Evolutionary conservation across 2,113 vertebrate species (phyloP), one percentile per base, ranked within the genome.

Genomic region (Parus major): DNA sequence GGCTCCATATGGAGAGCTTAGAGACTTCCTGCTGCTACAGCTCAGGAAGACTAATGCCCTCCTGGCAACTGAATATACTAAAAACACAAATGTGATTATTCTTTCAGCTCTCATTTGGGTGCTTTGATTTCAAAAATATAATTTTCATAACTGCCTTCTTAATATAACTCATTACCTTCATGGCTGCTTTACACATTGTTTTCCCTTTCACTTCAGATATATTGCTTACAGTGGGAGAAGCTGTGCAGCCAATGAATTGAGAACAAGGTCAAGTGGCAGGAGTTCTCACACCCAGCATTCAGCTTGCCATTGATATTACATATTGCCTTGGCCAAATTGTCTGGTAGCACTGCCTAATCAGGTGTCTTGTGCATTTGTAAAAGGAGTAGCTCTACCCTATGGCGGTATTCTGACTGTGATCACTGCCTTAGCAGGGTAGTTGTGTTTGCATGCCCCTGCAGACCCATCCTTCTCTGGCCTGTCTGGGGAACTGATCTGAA

Each of bases 91-190:
- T 55, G 28, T 10, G 42, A 31, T 79, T 90, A 66, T 90, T 92
- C 63, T 92, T 95, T 79, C 33, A 46, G 29, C 39, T 61, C 61
- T 82, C 33, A 44, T 68, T 93, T 46, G 66, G 36, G 22, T 90
- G 69, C 46, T 88, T 91, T 92, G 56, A 92, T 73, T 95, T 75
- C 8, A 95, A 86, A 94, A 86, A 41, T 79, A 80, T 56, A 94
- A 33, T 95, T 96, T 96, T 90, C 61, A 73, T 96, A 80, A 39
- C 52, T 95, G 70, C 41, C 72, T 92, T 94, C 77, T 82, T 49
- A 87, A 82, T 92, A 92, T 86, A 87, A 73, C 52, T 93, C 60
- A 44, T 78, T 82, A 86, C n/a, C 61, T 92, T 90, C 69, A 79
- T 93, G 82, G 44, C 73, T 63, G 46, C 83, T 90, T 92, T 87